Evolutionary conservation across 1,140 invertebrate genomes (phyloP), one percentile per base, ranked within the genome.

Genomic region (Drosophila repleta): DNA sequence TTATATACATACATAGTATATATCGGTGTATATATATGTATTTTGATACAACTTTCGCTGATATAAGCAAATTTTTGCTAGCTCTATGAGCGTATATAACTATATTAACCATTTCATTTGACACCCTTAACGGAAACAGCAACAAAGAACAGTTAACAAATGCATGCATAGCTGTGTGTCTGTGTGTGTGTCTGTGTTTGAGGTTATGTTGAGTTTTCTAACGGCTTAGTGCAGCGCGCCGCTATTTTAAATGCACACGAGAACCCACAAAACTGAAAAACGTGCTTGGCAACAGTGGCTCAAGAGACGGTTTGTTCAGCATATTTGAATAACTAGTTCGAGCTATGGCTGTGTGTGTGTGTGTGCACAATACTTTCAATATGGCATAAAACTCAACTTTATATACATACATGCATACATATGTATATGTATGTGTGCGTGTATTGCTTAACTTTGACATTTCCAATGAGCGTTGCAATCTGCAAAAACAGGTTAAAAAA

Each of bases 361-460:
- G 74, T 32, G 15, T 46, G 61, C 74, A 64, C 78, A 64, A 85
- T 88, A 85, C 82, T 88, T 85, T 88, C 79, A 85, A 87, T 87
- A 85, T 87, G 81, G 73, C 81, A 78, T 84, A 73, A 71, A 35
- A 52, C 26, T 76, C 62, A 79, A 72, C 39, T 41, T 17, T 41
- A 41, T 41, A n/a, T 17, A 75, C 58, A 10, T 29, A 29, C 0
- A 7, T 29, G 1, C 24, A 24, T 29, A 29, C 6, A 0, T 29
- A 8, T 29, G 7, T 61, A 62, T 62, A 21, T 51, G 48, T 64
- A 15, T 58, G 20, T 55, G 26, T 46, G 11, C 21, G 48, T 63
- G 60, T 78, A 78, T 87, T 87, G 75, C 75, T 87, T 87, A 87
- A 87, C 82, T 87, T 87, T 87, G 82, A 87, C 82, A 87, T 87